Percentiles rank a stretch among this genome's conserved stretches.
Evolutionary conservation across 2,113 vertebrate genomes (phyloP).

Genomic region (Sialia sialis): DNA sequence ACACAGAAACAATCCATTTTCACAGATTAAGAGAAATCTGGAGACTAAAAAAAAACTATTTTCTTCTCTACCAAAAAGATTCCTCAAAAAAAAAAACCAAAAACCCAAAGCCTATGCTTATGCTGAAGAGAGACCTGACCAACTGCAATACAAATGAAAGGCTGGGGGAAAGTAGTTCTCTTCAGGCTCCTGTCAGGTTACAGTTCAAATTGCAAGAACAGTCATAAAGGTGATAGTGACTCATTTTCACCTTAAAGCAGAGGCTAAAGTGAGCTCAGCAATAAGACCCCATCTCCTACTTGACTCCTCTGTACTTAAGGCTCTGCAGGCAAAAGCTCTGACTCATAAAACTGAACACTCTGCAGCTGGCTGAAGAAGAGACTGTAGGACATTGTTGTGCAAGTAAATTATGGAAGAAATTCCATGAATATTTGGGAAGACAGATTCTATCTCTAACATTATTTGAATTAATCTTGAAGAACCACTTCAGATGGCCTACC

Average conservation of each 20-base stretch:
- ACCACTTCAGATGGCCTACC: neutral
- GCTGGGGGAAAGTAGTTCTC: neutral
- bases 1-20: neutral
- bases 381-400: neutral
- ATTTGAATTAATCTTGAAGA: neutral
- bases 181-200: neutral
- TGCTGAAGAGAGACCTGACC: neutral
- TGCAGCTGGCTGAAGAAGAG: neutral
- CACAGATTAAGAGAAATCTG: neutral
- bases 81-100: neutral
- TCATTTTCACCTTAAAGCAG: neutral
- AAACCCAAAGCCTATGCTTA: neutral
- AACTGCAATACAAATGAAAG: accelerated
- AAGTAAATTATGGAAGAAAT: neutral
- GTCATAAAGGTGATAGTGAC: neutral
- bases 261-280: neutral
- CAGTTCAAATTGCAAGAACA: neutral
- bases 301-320: neutral
- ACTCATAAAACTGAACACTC: neutral
- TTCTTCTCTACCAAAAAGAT: neutral
- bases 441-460: neutral
- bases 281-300: neutral
- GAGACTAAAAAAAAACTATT: neutral
- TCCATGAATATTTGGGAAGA: neutral
- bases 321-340: neutral